A percentile compares a stretch with the other conserved stretches of the same genome.
phyloP scores from a whole-genome alignment of 1,140 invertebrate species.

The Megalonaias nervosa region DNA sequence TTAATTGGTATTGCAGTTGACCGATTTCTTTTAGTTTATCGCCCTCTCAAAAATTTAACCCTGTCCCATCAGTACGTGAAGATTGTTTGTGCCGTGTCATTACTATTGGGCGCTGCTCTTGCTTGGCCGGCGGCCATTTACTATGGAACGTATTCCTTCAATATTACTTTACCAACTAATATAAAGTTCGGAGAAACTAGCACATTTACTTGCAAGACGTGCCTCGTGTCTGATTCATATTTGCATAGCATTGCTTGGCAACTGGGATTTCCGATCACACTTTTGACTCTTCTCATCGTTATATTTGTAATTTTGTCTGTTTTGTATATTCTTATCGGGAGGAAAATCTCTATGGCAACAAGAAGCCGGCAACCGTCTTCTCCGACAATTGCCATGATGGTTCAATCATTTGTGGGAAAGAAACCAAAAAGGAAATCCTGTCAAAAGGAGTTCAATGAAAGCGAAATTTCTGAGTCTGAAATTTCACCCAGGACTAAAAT shows the following conservation, averaged over 20 bases:
- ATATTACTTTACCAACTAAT: not conserved
- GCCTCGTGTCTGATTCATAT: constrained; percentile 24
- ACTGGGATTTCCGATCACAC: constrained; percentile 18
- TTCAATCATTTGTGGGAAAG: constrained; percentile 15
- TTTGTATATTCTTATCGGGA: constrained; percentile 32
- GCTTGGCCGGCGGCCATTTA: constrained; percentile 29
- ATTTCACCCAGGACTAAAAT: not conserved
- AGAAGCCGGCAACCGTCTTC: not conserved
- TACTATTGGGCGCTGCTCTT: constrained; percentile 5
- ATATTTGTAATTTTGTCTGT: constrained; percentile 10
- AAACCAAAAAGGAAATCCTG: not conserved
- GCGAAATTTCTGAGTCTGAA: too few species aligned
- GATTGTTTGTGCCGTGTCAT: constrained; percentile 18
- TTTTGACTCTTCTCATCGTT: constrained; percentile 17
- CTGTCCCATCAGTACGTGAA: constrained; percentile 24
- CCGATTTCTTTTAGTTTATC: constrained; percentile 24
- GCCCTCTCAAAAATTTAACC: constrained; percentile 22
- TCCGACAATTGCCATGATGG: constrained; percentile 21
- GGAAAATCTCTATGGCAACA: constrained; percentile 28
- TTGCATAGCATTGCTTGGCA: constrained; percentile 8
- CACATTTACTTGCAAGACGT: constrained; percentile 19
- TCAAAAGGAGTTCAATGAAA: not conserved
- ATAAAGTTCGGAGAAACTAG: too few species aligned
- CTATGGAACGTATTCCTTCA: constrained; percentile 23
- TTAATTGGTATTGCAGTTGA: constrained; percentile 33